Percentiles rank a stretch among this genome's conserved stretches.
Conservation (phyloP, 2,797 vertebrate genomes). For the Triplophysa yarkandensis region DNA sequence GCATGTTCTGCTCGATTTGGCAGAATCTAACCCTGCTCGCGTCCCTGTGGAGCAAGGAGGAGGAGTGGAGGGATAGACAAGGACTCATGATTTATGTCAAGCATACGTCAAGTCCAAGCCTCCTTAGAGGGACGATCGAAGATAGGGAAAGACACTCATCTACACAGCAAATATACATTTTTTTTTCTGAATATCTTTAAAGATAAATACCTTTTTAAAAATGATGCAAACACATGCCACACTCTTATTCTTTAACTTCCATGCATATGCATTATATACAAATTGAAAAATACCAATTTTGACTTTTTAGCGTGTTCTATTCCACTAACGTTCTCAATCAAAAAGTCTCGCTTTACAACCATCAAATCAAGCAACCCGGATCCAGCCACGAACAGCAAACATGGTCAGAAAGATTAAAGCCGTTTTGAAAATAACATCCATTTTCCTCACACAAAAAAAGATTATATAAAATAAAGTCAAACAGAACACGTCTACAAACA, state of each 20-base stretch:
- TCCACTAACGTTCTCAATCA: constrained; percentile 77
- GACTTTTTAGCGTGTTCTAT: constrained; percentile 66
- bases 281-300: constrained; percentile 97
- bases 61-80: constrained; percentile 44
- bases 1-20: constrained; percentile 54
- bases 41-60: constrained; percentile 45
- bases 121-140: constrained; percentile 53
- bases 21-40: constrained; percentile 47
- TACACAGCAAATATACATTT: constrained; percentile 90
- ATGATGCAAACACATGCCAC: constrained; percentile 99
- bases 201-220: constrained; percentile 99
- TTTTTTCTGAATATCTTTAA: constrained; percentile 86
- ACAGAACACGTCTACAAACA: constrained; percentile 78
- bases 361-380: constrained; percentile 77
- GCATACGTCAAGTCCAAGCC: constrained; percentile 58
- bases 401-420: constrained; percentile 87
- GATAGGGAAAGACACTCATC: constrained; percentile 75
- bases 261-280: constrained; percentile 99
- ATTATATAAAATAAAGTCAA: constrained; percentile 73
- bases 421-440: constrained; percentile 81
- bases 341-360: constrained; percentile 83
- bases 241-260: constrained; percentile 93
- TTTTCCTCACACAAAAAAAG: constrained; percentile 70
- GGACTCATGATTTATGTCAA: constrained; percentile 66
- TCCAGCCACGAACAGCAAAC: constrained; percentile 72